Evolutionary conservation across 2,797 vertebrate species (phyloP), one percentile per base, ranked within the genome.

Genomic region (Falco cherrug): DNA sequence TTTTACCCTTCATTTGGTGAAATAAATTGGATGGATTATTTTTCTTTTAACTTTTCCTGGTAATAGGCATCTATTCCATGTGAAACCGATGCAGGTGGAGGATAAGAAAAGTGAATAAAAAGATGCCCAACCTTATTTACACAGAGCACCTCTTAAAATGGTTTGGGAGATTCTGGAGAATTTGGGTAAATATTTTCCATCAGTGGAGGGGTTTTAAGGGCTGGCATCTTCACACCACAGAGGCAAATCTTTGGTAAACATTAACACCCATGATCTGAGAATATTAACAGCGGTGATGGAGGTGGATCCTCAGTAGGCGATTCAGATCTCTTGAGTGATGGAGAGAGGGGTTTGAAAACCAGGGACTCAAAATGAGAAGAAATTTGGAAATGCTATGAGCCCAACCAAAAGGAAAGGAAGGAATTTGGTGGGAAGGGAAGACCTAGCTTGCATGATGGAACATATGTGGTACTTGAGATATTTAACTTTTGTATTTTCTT

Each of bases 81-180:
- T 25, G 17, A 31, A 45, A 67, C 8, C 47, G 39, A 29, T 60
- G 16, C 4, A 26, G 18, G 10, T 24, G 16, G 18, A 64, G 13
- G 16, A 35, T 21, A 70, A 50, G 18, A 59, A 56, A 31, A 64
- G 3, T 13, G 21, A 69, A 56, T 11, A 39, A 85, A 45, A 3
- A 64, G 2, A 5, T 43, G 26, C 5, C 41, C 14, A 61, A 60
- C 70, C 5, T 41, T 51, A 37, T 24, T 61, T 48, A 68, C 15
- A 8, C 3, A 21, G 11, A 65, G 8, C 4, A 18, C 6, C 51
- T 39, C 4, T 13, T 82, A 41, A 53, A 60, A 60, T 8, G 0
- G 65, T 9, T 11, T 37, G 24, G 17, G 10, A 86, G 3, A 31
- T 61, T 75, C 56, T 47, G 15, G 13, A 51, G 18, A 61, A 20